Base-by-base conservation (phyloP, 2,888 invertebrate genomes). In the Willowsia nigromaculata region DNA sequence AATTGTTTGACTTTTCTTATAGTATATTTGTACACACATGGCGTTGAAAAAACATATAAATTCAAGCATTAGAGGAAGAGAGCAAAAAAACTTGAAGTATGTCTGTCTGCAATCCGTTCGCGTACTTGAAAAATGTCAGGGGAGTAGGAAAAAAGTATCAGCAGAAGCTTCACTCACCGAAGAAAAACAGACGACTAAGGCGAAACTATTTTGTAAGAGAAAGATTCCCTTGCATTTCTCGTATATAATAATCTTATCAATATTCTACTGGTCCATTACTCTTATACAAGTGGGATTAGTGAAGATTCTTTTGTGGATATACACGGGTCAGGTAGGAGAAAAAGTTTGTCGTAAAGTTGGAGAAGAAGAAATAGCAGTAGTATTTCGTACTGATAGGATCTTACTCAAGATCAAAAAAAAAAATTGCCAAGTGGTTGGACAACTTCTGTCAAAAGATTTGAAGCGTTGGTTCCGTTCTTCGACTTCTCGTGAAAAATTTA, bases 361-460 rank as follows among this genome's bases (percentile, higher is more conserved):
- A 53, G 53, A 6, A 13, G 13, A 6, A 13, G 53, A 1, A 53
- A 18, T 22, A 18, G 53, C 53, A 53, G 18, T 22, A 18, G 18
- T 22, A 53, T 43, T 13, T 3, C 13, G 9, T 9, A 43, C 6
- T 43, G 43, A 43, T 43, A 13, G 43, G 43, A 43, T 6, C 11
- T 13, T 43, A 43, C 43, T 1, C 5, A 13, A 9, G 3, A 9
- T 43, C 9, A 43, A 43, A 78, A 84, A 85, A 88, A 25, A 11
- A 71, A 90, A 90, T 90, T 90, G 80, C 88, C 90, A 91, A 90
- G 87, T 91, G 65, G 90, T 88, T 87, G 62, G 85, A 88, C 88
- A 89, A 76, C 84, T 89, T 85, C 33, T 62, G 88, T 80, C 80
- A 65, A 47, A 71, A 78, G 78, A 65, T 80, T 33, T 85, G 83